phyloP scores from a whole-genome alignment of 2,888 invertebrate genomes.

The Criorhina ranunculi region DNA sequence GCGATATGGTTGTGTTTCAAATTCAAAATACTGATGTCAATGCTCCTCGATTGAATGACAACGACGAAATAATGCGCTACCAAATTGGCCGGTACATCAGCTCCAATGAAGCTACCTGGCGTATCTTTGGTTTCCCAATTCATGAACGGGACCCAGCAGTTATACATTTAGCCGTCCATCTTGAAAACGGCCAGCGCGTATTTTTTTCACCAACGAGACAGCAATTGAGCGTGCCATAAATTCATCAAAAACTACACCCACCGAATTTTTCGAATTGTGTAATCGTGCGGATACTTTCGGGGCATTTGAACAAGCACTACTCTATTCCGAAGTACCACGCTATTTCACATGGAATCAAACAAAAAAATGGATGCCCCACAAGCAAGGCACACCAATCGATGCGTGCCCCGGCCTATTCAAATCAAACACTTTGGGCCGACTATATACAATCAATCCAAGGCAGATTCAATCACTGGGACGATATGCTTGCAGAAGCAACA shows the following conservation, averaged over 20 bases:
- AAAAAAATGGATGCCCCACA: too few relatives aligned
- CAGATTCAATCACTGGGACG: too few relatives aligned
- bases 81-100: too few relatives aligned
- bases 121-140: constrained; percentile 79
- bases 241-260: constrained; percentile 40
- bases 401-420: neutral
- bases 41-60: too few relatives aligned
- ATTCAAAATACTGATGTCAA: too few relatives aligned
- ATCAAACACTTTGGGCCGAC: neutral
- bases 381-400: constrained; percentile 19
- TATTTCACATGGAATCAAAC: constrained; percentile 79
- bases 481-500: too few relatives aligned
- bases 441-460: constrained; percentile 5
- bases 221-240: constrained; percentile 38
- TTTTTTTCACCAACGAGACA: constrained; percentile 72
- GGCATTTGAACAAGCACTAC: constrained; percentile 79
- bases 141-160: constrained; percentile 79
- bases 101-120: constrained; percentile 19
- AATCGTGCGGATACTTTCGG: constrained; percentile 57
- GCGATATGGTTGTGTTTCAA: too few relatives aligned
- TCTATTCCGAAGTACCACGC: constrained; percentile 80
- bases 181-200: constrained; percentile 77
- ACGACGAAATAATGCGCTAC: too few relatives aligned
- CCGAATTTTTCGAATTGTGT: constrained; percentile 58
- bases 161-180: constrained; percentile 76